Conservation (phyloP, 2,113 vertebrate genomes). For the Speoplatyrhinus poulsoni region DNA sequence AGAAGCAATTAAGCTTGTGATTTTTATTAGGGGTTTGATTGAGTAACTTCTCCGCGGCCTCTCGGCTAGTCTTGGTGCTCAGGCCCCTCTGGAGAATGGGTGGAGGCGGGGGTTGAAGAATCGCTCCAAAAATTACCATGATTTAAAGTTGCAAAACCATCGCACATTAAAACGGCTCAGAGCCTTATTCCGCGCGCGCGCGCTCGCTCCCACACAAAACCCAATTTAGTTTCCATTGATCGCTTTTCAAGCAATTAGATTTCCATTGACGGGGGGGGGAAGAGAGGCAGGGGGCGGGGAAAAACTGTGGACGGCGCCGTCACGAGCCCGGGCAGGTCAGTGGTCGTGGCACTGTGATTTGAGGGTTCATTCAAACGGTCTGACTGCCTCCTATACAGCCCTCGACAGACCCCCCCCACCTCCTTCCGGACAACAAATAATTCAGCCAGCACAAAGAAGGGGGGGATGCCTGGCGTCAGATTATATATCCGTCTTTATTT, state of each 20-base stretch:
- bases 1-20: constrained; percentile 69
- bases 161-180: constrained; percentile 74
- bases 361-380: constrained; percentile 70
- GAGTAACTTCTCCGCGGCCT: constrained; percentile 55
- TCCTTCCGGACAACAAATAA: constrained; percentile 69
- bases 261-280: constrained; percentile 71
- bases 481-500: constrained; percentile 79
- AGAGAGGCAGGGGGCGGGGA: constrained; percentile 5
- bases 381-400: constrained; percentile 66
- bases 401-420: constrained; percentile 54
- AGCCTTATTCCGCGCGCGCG: constrained; percentile 58
- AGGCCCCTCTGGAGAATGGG: constrained; percentile 46
- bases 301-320: constrained; percentile 65
- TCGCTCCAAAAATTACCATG: constrained; percentile 65
- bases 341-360: constrained; percentile 64
- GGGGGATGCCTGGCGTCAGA: constrained; percentile 66
- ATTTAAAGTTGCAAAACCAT: constrained; percentile 77
- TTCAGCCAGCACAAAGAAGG: constrained; percentile 54
- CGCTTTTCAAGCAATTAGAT: constrained; percentile 77
- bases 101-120: background rate
- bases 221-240: constrained; percentile 80
- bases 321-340: constrained; percentile 61
- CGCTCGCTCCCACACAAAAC: constrained; percentile 67
- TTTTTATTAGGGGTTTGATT: constrained; percentile 70
- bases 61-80: constrained; percentile 54